Evolutionary conservation across 2,797 vertebrate species (phyloP).

Genomic region (Amblyopsis hoosieri): DNA sequence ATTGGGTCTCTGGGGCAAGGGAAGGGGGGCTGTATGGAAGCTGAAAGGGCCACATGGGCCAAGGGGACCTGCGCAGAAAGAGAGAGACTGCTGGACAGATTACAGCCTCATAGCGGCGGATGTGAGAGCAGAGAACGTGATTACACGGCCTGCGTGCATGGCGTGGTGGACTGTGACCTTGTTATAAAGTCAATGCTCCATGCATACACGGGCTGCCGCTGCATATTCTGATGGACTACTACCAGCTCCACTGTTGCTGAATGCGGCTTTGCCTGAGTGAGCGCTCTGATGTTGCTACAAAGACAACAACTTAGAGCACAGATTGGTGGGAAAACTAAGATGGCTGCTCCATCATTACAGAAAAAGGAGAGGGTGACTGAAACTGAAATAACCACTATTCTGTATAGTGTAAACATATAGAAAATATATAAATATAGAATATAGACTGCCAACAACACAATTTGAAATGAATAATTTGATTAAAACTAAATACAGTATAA

Average conservation of each 20-base stretch:
- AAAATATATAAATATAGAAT: no score
- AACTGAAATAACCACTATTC: no score
- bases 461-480: no score
- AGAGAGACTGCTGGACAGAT: constrained; percentile 38
- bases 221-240: constrained; percentile 57
- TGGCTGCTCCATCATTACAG: not conserved
- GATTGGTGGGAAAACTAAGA: not conserved
- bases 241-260: constrained; percentile 40
- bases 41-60: constrained; percentile 4
- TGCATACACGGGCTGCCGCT: constrained; percentile 27
- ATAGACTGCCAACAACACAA: no score
- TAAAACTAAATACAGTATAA: no score
- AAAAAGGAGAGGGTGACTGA: not conserved
- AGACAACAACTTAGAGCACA: constrained; percentile 11
- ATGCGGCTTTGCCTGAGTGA: constrained; percentile 35
- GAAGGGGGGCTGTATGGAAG: constrained; percentile 1
- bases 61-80: not conserved
- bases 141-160: constrained; percentile 48
- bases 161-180: constrained; percentile 47
- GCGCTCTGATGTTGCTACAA: constrained; percentile 25
- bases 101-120: constrained; percentile 50
- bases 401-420: no score
- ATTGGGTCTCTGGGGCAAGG: not conserved
- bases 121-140: constrained; percentile 56
- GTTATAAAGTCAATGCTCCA: constrained; percentile 59